These are phyloP conservation scores for Athalia cordata DNA, from an alignment of 2,888 invertebrate genomes.

Conservation along the genomic window DNA sequence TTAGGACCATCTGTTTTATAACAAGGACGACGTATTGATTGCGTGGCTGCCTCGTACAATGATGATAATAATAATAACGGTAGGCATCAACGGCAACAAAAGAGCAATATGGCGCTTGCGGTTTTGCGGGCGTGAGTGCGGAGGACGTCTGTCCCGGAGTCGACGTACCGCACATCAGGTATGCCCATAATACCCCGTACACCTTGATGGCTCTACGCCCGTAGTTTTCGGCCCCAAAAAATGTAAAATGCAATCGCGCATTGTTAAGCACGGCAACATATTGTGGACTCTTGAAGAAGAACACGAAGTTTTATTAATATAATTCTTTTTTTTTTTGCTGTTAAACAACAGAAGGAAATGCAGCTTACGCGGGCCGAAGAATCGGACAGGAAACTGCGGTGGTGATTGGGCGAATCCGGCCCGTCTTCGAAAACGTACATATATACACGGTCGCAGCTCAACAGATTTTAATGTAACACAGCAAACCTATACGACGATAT, in stretches of 20 bases:
- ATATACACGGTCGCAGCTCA: not conserved
- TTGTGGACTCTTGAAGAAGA: slow-evolving; percentile 26
- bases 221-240: slow-evolving; percentile 28
- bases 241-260: not conserved
- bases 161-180: no score
- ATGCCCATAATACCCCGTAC: no score
- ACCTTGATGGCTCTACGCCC: slow-evolving; percentile 40
- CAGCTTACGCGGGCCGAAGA: slow-evolving; percentile 6
- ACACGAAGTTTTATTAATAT: not conserved
- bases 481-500: not conserved
- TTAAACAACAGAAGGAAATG: not conserved
- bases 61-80: slow-evolving; percentile 39
- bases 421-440: not conserved
- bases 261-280: slow-evolving; percentile 33
- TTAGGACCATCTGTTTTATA: slow-evolving; percentile 44
- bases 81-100: slow-evolving; percentile 57
- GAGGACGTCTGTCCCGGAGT: no score
- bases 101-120: slow-evolving; percentile 67
- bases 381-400: slow-evolving; percentile 38
- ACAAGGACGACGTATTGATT: slow-evolving; percentile 40
- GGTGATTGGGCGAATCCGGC: slow-evolving; percentile 36
- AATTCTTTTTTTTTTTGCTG: not conserved
- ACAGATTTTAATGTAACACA: slow-evolving; percentile 22
- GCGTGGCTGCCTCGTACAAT: slow-evolving; percentile 34
- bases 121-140: slow-evolving; percentile 63